phyloP scores from a whole-genome alignment of 2,113 vertebrate species.

The Prionailurus bengalensis region DNA sequence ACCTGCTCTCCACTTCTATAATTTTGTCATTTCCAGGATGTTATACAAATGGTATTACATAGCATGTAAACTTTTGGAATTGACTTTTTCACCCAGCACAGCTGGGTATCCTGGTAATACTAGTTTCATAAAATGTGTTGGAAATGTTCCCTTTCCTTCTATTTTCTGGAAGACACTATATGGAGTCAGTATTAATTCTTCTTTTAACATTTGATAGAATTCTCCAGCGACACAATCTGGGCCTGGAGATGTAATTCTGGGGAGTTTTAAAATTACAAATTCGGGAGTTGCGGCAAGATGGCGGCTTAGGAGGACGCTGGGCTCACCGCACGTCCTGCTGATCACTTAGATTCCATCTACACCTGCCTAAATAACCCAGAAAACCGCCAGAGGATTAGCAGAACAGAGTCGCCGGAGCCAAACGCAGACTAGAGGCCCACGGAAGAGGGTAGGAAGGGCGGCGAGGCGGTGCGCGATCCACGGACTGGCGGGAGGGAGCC shows the following conservation, averaged over 20 bases:
- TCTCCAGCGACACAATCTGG: neutral
- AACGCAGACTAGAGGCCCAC: too few species aligned
- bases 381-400: too few species aligned
- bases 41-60: neutral
- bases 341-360: too few species aligned
- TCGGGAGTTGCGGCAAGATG: too few species aligned
- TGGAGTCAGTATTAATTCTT: neutral
- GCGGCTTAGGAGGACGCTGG: too few species aligned
- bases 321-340: too few species aligned
- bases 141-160: neutral
- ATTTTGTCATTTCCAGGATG: neutral
- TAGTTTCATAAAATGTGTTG: neutral
- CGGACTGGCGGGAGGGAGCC: too few species aligned
- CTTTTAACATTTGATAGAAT: neutral
- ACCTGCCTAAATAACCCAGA: too few species aligned
- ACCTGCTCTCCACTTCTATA: neutral
- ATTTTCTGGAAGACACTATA: neutral
- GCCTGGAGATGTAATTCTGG: too few species aligned
- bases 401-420: too few species aligned
- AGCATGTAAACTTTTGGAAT: neutral
- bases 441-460: too few species aligned
- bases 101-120: neutral
- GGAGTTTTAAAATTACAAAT: neutral
- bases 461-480: too few species aligned
- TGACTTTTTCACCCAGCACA: neutral